Evolutionary conservation across 2,888 invertebrate species (phyloP).

Genomic region (Heliconius charithonia): DNA sequence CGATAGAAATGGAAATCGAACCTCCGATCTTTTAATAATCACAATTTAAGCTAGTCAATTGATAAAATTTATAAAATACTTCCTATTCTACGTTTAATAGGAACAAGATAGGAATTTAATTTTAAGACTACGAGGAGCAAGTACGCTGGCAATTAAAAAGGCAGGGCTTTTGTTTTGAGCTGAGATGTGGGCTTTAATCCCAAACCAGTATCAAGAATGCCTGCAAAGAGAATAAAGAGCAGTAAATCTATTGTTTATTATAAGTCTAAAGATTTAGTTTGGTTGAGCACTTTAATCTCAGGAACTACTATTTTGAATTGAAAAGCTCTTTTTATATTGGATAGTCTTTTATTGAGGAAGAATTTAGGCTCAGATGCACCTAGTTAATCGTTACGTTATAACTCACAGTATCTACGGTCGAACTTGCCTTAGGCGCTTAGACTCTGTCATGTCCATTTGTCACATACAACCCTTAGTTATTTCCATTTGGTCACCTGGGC

Average conservation of each 20-base stretch:
- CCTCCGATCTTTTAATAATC: neutral
- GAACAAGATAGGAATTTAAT: conserved; percentile 25
- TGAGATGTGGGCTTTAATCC: conserved; percentile 34
- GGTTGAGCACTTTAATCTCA: too few relatives aligned
- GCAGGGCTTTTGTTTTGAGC: conserved; percentile 34
- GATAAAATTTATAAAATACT: conserved; percentile 13
- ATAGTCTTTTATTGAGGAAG: too few relatives aligned
- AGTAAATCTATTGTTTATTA: neutral
- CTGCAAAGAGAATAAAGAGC: conserved; percentile 31
- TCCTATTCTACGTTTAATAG: conserved; percentile 12
- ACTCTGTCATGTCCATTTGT: too few relatives aligned
- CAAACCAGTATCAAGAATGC: conserved; percentile 34
- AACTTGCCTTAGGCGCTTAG: too few relatives aligned
- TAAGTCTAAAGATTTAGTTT: too few relatives aligned
- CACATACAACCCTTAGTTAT: too few relatives aligned
- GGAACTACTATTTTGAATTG: too few relatives aligned
- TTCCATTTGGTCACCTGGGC: too few relatives aligned
- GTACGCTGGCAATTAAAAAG: conserved; percentile 32
- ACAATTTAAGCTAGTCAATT: neutral
- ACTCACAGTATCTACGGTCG: too few relatives aligned
- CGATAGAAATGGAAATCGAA: neutral
- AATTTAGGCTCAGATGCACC: too few relatives aligned
- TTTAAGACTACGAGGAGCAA: conserved; percentile 30
- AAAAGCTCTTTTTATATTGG: too few relatives aligned
- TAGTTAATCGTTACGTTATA: too few relatives aligned